Evolutionary conservation across 2,888 invertebrate genomes (phyloP), one percentile per base, ranked within the genome.

Genomic region (Phrixothrix hirtus): DNA sequence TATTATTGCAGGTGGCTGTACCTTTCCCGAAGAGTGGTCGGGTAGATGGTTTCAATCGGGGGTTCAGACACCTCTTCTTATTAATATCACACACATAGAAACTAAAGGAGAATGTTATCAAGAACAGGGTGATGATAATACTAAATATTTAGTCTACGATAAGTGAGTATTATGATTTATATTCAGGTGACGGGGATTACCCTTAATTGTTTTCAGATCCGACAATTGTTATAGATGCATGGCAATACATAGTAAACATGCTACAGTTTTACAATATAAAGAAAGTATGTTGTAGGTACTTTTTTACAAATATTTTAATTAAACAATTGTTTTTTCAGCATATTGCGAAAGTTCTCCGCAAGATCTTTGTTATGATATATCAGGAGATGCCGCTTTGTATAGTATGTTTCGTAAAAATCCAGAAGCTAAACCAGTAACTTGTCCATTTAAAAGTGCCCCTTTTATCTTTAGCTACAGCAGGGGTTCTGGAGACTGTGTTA

Each of bases 391-490:
- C 0, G 79, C 82, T 0, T 80, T 89, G 0, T 84, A 82, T 78
- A 88, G 88, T 59, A 84, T 90, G 82, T 89, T 89, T 75, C 78
- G 88, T 44, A 83, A 85, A 71, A 81, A 83, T 57, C 85, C 84
- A 1, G 79, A 81, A 57, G 87, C 88, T 0, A 78, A 81, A 32
- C 87, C 90, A 1, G 68, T 74, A 7, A 56, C 69, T 64, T 93
- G 92, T 68, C 92, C 92, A 1, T 91, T 93, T 77, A 83, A 83
- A 61, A 85, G 87, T 16, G 88, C 89, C 42, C 90, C 92, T 0
- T 87, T 89, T 75, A 87, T 86, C 9, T 92, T 92, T 75, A 85
- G 86, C 1, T 92, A 92, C 75, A 88, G 82, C 69, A 75, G 83
- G 76, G 89, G 89, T 1, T 80, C 83, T 0, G 88, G 87, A 0